Base-by-base conservation (phyloP, 2,888 invertebrate species). In the Ormia ochracea region DNA sequence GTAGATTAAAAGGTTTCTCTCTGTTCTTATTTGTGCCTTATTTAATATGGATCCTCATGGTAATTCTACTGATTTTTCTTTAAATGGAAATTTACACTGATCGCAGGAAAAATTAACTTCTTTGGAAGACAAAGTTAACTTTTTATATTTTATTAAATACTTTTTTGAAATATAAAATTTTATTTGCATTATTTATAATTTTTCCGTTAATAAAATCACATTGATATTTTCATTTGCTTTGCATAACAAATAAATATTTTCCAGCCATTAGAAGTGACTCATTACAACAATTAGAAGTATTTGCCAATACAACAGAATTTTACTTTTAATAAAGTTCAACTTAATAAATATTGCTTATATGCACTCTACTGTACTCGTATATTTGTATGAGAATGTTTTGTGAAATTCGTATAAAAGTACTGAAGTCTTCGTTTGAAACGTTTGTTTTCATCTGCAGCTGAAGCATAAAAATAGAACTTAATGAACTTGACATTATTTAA, bases 401-500 rank as follows among this genome's bases (percentile, higher is more conserved):
- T 45, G n/a, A 58, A 69, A 69, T 70, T 59, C 59, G 59, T 41
- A 59, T 50, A 26, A 69, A 45, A 19, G 23, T 3, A 66, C n/a
- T n/a, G n/a, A 21, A 21, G 31, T 69, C 69, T 58, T 69, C 58
- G 69, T 69, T 69, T 45, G 3, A 26, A 36, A 38, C 19, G 14
- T 28, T 19, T 36, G 50, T 31, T 9, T 52, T 28, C n/a, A 28
- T 38, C 43, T 52, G 52, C 41, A 54, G 43, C n/a, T 33, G 23
- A 23, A 17, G 59, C 54, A 28, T 45, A 52, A 45, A 69, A 69
- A 76, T 21, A 68, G n/a, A n/a, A 28, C 72, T 45, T 72, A 61
- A 70, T 75, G 79, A 80, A 80, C 79, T 80, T 80, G 79, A 80
- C 75, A 75, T 72, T 80, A 66, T 70, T 80, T 54, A 75, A 70